phyloP scores from a whole-genome alignment of 2,113 vertebrate genomes.

The Tenebrosternarchus preto region DNA sequence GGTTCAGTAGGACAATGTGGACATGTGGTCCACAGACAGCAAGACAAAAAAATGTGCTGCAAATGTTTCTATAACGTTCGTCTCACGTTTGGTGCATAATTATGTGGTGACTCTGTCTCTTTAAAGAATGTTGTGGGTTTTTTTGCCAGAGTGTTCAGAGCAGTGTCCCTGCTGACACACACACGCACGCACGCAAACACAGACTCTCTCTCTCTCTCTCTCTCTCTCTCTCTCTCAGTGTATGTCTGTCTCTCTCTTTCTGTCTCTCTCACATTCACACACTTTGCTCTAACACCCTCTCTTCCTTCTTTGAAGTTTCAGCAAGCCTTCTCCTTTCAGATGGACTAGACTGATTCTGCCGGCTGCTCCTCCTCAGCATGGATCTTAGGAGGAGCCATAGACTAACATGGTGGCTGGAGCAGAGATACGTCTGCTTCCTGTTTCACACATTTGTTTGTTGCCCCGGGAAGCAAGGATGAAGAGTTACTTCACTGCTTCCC shows the following conservation, averaged over 20 bases:
- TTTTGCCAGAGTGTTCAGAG: conserved; percentile 68
- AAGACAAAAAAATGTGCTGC: conserved; percentile 11
- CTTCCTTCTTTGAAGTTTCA: conserved; percentile 43
- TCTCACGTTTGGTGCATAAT: conserved; percentile 62
- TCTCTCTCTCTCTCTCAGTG: too few relatives aligned
- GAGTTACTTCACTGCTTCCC: conserved; percentile 3
- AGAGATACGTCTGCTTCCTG: conserved; percentile 50
- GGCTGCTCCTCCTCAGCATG: not conserved
- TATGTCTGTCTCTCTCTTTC: too few relatives aligned
- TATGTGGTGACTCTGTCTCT: conserved; percentile 68
- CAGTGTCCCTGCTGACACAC: conserved; percentile 67
- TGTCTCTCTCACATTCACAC: not conserved
- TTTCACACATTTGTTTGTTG: conserved; percentile 59
- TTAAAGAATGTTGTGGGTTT: conserved; percentile 78
- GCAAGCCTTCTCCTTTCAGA: not conserved
- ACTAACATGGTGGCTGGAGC: conserved; percentile 20
- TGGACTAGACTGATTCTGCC: conserved; percentile 25
- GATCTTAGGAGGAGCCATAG: conserved; percentile 23
- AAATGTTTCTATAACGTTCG: conserved; percentile 57
- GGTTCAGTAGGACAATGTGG: not conserved
- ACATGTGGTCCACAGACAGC: conserved; percentile 37
- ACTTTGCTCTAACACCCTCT: conserved; percentile 20
- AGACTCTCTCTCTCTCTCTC: too few relatives aligned
- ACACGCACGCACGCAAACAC: too few relatives aligned
- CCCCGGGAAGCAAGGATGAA: conserved; percentile 22